Percentiles rank a stretch among this genome's conserved stretches.
These are phyloP conservation scores for Homarus americanus DNA, from an alignment of 1,140 invertebrate genomes.

Conservation along the genomic window DNA sequence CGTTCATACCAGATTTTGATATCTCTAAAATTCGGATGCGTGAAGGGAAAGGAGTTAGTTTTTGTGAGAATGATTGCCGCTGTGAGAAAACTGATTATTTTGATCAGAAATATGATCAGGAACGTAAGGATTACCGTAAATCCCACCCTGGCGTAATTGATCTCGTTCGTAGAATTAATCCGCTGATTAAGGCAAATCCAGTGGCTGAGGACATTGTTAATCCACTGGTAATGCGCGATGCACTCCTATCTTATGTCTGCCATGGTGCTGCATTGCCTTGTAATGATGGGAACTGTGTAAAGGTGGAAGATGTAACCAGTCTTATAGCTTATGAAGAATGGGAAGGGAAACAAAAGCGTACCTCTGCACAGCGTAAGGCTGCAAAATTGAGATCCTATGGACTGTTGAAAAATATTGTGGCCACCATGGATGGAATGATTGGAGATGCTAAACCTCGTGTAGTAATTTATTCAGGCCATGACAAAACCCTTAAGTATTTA, in stretches of 20 bases:
- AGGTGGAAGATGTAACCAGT: constrained; percentile 85
- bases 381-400: constrained; percentile 88
- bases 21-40: constrained; percentile 80
- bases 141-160: constrained; percentile 82
- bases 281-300: constrained; percentile 79
- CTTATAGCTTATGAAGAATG: constrained; percentile 88
- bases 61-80: constrained; percentile 90
- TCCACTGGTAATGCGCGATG: constrained; percentile 87
- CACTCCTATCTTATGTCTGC: constrained; percentile 89
- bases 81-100: constrained; percentile 86
- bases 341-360: constrained; percentile 84
- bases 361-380: constrained; percentile 83
- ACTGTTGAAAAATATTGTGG: constrained; percentile 87
- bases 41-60: constrained; percentile 89
- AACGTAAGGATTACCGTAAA: constrained; percentile 74
- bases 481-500: constrained; percentile 91
- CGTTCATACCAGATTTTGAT: constrained; percentile 83
- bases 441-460: constrained; percentile 88
- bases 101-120: constrained; percentile 79
- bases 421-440: constrained; percentile 87
- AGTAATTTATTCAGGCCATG: constrained; percentile 93
- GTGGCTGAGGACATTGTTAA: constrained; percentile 80
- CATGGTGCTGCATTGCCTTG: constrained; percentile 89
- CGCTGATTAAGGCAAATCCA: constrained; percentile 83
- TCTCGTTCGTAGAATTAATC: constrained; percentile 80